Conservation (phyloP, 2,797 vertebrate species). For the Paguma larvata region DNA sequence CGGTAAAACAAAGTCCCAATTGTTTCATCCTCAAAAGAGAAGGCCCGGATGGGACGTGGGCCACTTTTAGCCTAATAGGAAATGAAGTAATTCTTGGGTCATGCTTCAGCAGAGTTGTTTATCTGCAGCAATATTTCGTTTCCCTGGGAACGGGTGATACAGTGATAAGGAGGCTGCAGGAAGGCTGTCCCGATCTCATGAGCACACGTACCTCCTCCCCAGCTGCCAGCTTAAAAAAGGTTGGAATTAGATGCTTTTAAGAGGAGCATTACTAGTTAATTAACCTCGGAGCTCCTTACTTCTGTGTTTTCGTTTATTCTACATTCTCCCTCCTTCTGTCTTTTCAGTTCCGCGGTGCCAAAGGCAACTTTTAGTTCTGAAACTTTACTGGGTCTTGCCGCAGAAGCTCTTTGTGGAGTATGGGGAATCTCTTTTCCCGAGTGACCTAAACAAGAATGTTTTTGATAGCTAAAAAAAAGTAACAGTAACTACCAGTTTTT, state of each 20-base stretch:
- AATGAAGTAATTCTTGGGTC: constrained; percentile 87
- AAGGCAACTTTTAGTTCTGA: background rate
- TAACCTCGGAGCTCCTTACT: background rate
- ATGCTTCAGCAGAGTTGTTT: constrained; percentile 79
- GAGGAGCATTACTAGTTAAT: background rate
- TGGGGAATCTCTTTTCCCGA: background rate
- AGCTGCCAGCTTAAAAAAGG: background rate
- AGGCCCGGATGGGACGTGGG: constrained; percentile 83
- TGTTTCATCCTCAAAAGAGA: constrained; percentile 86
- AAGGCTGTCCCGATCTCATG: background rate
- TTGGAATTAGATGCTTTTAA: background rate
- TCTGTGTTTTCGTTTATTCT: background rate
- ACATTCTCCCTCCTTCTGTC: background rate
- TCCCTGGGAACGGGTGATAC: constrained; percentile 69
- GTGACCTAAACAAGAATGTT: background rate
- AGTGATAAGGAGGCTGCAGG: constrained; percentile 49
- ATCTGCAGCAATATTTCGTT: constrained; percentile 82
- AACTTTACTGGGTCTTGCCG: background rate
- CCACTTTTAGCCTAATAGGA: constrained; percentile 86
- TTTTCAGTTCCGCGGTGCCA: background rate
- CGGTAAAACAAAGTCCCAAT: constrained; percentile 77
- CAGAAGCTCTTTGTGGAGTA: background rate
- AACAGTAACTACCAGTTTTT: background rate
- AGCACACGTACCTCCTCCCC: background rate
- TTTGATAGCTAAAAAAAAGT: background rate